Conservation (phyloP, 2,888 invertebrate species). For the Ecdyonurus torrentis region DNA sequence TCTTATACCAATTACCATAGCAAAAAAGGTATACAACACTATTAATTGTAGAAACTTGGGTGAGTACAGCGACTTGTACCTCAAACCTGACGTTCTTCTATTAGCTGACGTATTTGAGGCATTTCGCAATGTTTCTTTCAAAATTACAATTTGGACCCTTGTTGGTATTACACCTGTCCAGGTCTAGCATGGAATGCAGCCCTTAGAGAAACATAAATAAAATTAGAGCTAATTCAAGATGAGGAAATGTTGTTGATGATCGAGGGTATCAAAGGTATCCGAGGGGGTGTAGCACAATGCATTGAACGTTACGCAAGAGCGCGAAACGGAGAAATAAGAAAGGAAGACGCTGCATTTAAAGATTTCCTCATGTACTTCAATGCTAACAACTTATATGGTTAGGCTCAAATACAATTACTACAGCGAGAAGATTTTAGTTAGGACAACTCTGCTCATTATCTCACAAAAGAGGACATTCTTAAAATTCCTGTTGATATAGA, state of each 20-base stretch:
- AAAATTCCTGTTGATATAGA: background rate
- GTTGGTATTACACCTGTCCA: conserved; percentile 18
- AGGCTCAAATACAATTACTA: background rate
- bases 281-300: conserved; percentile 9
- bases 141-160: conserved; percentile 20
- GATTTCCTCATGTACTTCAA: conserved; percentile 15
- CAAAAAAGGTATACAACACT: background rate
- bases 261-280: conserved; percentile 11
- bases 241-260: conserved; percentile 10
- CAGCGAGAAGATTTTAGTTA: conserved; percentile 1
- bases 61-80: conserved; percentile 22
- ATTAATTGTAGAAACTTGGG: conserved; percentile 20
- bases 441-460: background rate
- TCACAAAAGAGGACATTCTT: background rate
- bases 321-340: too few relatives aligned
- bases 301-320: conserved; percentile 7
- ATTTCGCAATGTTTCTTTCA: conserved; percentile 18
- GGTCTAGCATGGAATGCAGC: conserved; percentile 19
- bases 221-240: conserved; percentile 16
- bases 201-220: conserved; percentile 16
- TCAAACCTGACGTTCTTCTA: conserved; percentile 22
- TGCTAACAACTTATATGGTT: conserved; percentile 13
- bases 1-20: background rate
- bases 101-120: conserved; percentile 23
- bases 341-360: too few relatives aligned